Percentiles rank a stretch among this genome's conserved stretches.
These are phyloP conservation scores for Meta bourneti DNA, from an alignment of 2,888 invertebrate species.

Conservation along the genomic window DNA sequence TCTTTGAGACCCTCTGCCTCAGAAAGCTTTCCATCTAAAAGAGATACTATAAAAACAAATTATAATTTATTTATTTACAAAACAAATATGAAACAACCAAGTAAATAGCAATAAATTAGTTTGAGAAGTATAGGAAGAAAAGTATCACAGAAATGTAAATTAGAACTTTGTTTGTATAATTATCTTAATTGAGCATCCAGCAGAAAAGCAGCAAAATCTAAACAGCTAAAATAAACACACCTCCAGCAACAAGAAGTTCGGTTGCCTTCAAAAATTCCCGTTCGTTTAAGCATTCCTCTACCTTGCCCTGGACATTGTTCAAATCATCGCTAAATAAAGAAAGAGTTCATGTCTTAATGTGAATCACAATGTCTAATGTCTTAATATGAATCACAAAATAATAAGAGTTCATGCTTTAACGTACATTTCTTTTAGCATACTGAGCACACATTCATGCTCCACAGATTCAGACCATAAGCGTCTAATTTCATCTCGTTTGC, in stretches of 20 bases:
- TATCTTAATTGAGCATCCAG: neutral
- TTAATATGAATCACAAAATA: neutral
- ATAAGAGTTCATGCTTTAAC: slow-evolving; percentile 78
- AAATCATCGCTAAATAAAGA: slow-evolving; percentile 85
- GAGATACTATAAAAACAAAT: slow-evolving; percentile 82
- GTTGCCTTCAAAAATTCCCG: slow-evolving; percentile 80
- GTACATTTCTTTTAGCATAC: slow-evolving; percentile 94
- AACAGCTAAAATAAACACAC: slow-evolving; percentile 77
- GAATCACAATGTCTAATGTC: neutral
- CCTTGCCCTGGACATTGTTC: slow-evolving; percentile 87
- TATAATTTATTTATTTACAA: too few species aligned
- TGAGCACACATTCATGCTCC: slow-evolving; percentile 95
- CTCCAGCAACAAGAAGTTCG: slow-evolving; percentile 85
- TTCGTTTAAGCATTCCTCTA: slow-evolving; percentile 85
- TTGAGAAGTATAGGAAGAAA: neutral
- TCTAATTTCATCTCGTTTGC: slow-evolving; percentile 94
- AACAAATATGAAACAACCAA: neutral
- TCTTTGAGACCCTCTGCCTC: slow-evolving; percentile 92
- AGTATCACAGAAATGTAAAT: neutral
- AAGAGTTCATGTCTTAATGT: neutral
- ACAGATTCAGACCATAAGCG: slow-evolving; percentile 96
- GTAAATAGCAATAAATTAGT: neutral
- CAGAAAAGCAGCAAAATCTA: neutral
- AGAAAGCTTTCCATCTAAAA: slow-evolving; percentile 87
- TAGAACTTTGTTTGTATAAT: neutral